Evolutionary conservation across 2,797 vertebrate species (phyloP).

Genomic region (Scyliorhinus canicula): DNA sequence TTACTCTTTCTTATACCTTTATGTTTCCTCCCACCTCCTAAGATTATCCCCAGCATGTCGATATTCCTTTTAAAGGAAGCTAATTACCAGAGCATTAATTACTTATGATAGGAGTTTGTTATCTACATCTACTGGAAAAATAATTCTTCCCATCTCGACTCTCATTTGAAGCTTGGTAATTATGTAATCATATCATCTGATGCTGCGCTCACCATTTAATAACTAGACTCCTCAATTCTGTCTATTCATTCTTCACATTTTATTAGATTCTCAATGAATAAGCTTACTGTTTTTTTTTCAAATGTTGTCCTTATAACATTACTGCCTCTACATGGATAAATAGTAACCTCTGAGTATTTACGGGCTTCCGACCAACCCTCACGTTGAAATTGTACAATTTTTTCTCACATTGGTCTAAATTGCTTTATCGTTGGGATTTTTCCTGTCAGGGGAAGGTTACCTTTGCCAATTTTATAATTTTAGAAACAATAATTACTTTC

Average conservation of each 20-base stretch:
- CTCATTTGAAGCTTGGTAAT: not conserved
- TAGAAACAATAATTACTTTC: not conserved
- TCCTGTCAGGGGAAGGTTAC: not conserved
- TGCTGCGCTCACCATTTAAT: not conserved
- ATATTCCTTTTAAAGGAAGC: not conserved
- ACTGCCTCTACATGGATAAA: not conserved
- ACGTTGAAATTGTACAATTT: not conserved
- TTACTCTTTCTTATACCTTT: not conserved
- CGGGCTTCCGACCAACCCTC: not conserved
- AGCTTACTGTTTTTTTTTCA: not conserved
- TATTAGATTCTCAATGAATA: not conserved
- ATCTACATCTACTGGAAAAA: not conserved
- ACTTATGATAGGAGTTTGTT: not conserved
- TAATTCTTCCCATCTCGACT: not conserved
- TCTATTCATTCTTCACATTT: not conserved
- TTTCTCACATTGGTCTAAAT: not conserved
- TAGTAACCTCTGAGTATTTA: not conserved
- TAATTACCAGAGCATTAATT: slow-evolving; percentile 29
- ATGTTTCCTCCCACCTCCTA: not conserved
- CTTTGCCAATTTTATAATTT: not conserved
- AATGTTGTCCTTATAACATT: not conserved
- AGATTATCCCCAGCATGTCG: not conserved
- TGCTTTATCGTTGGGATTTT: not conserved
- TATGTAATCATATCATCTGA: not conserved
- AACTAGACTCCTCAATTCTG: not conserved